phyloP scores from a whole-genome alignment of 2,888 invertebrate species.

The Cancer borealis region DNA sequence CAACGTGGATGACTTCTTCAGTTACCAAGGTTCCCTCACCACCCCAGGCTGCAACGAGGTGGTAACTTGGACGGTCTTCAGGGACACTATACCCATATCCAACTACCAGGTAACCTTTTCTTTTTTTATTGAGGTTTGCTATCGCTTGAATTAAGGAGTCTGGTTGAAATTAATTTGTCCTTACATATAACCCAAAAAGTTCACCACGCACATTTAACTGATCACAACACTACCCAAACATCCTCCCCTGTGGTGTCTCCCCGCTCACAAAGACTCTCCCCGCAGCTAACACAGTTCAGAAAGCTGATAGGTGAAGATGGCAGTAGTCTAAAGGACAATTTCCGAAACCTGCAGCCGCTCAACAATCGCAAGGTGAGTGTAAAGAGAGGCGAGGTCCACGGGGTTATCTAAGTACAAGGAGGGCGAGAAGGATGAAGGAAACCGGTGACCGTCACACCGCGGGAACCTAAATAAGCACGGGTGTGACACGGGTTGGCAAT shows the following conservation, averaged over 20 bases:
- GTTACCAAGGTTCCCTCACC: conserved; percentile 59
- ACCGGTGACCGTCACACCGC: background rate
- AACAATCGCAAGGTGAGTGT: conserved; percentile 56
- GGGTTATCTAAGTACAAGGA: background rate
- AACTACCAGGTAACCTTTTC: conserved; percentile 4
- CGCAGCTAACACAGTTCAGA: conserved; percentile 46
- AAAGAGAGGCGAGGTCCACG: background rate
- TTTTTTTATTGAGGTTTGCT: background rate
- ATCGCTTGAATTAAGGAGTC: no score
- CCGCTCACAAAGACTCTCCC: background rate
- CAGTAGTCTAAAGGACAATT: conserved; percentile 46
- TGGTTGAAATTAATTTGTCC: background rate
- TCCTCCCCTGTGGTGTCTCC: background rate
- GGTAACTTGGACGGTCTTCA: conserved; percentile 57
- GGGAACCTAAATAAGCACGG: background rate
- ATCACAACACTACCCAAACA: background rate
- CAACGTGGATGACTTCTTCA: background rate
- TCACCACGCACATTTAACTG: background rate
- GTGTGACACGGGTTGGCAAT: background rate
- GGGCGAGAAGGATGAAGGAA: background rate
- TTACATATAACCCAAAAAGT: no score
- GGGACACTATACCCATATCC: conserved; percentile 23
- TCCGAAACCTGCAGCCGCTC: conserved; percentile 45
- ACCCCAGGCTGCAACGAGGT: conserved; percentile 52
- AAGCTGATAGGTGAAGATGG: background rate